Base-by-base conservation (phyloP, 53 echinoderm and acorn worm species). In the Crossaster papposus region DNA sequence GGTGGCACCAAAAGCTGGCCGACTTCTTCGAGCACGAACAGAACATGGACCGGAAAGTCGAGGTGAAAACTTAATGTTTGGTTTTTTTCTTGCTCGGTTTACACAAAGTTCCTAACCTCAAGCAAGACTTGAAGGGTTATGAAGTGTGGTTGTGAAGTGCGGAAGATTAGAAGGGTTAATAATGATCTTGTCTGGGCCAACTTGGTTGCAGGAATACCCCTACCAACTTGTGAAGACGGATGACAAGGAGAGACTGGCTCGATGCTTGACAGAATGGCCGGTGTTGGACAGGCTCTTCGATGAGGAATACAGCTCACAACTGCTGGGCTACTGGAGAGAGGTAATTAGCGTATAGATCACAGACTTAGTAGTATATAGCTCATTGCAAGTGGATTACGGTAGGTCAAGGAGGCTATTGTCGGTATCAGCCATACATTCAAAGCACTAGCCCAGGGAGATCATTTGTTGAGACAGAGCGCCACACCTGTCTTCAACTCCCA, bases 21-120 rank as follows among this genome's bases (percentile, higher is more conserved):
- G 84, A 96, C 55, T 96, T 90, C 78, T 98, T 98, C 93, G 91
- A 98, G 38, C 79, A 89, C 79, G 91, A 93, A 31, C 89, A 88
- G 73, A 94, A 98, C 79, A 82, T 98, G 58, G 98, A 98, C 34
- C 78, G 98, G 32, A 98, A 98, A 91, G 94, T 94, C 23, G 98
- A 98, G 94, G 98, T 98, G 52, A 53, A 64, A 13, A 44, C 44
- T 44, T n/a, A n/a, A n/a, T n/a, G n/a, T n/a, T n/a, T n/a, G n/a
- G n/a, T n/a, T n/a, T 44, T 44, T 9, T 44, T 44, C 44, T 0
- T 44, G 44, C 44, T 44, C 44, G 9, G 44, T 44, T 44, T 9
- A 44, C 44, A 44, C 5, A 44, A 9, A 1, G 44, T 44, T 44
- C 44, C 44, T 1, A 44, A 44, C 44, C 44, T 44, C 44, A 44